Evolutionary conservation across 2,797 vertebrate genomes (phyloP).

Genomic region (Poeciliopsis turneri): DNA sequence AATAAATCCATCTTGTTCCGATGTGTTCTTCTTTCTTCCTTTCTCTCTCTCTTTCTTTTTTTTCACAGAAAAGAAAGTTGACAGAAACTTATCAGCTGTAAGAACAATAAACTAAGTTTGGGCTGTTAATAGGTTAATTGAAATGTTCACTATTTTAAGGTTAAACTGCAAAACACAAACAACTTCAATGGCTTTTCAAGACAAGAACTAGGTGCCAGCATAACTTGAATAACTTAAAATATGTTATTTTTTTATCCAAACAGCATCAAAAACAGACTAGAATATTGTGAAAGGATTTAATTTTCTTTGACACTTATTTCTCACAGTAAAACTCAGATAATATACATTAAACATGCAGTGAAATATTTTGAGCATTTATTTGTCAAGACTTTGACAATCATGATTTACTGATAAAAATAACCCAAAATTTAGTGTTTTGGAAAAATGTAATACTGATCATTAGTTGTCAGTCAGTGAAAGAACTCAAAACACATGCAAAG

Average conservation of each 20-base stretch:
- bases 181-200: neutral
- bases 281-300: neutral
- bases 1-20: neutral
- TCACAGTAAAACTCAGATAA: neutral
- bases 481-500: neutral
- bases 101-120: neutral
- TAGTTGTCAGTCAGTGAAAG: neutral
- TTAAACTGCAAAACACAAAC: neutral
- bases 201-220: neutral
- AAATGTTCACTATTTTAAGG: neutral
- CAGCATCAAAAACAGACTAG: neutral
- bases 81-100: neutral
- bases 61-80: neutral
- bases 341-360: neutral
- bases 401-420: neutral
- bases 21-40: too few relatives aligned
- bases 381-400: neutral
- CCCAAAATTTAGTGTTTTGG: neutral
- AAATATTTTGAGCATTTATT: neutral
- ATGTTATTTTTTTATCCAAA: neutral
- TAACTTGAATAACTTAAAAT: neutral
- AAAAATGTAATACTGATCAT: neutral
- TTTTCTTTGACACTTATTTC: neutral
- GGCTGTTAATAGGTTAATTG: neutral
- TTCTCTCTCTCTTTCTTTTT: too few relatives aligned